These are phyloP conservation scores for Phycodurus eques DNA, from an alignment of 2,113 vertebrate genomes.

Conservation along the genomic window DNA sequence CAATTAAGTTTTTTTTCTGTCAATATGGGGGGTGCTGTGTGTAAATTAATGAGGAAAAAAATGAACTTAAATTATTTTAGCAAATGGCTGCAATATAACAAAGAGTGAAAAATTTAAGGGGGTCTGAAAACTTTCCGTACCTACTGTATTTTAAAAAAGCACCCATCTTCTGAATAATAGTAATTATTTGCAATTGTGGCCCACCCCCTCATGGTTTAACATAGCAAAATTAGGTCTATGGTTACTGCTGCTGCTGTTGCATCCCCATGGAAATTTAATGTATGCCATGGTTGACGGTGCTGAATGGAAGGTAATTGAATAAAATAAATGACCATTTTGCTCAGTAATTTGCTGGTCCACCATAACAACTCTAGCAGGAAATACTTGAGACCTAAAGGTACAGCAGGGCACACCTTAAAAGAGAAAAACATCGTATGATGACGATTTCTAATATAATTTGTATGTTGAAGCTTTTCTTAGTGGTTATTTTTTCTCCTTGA, in stretches of 20 bases:
- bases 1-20: no score
- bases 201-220: slow-evolving; percentile 16
- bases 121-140: no score
- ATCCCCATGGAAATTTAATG: slow-evolving; percentile 64
- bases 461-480: slow-evolving; percentile 57
- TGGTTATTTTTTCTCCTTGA: slow-evolving; percentile 64
- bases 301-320: slow-evolving; percentile 64
- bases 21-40: no score
- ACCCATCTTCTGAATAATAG: not conserved
- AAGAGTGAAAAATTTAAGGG: no score
- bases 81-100: no score
- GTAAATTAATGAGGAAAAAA: no score
- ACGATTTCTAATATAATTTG: slow-evolving; percentile 60
- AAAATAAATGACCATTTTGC: slow-evolving; percentile 68
- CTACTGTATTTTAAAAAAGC: slow-evolving; percentile 4
- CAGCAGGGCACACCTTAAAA: slow-evolving; percentile 62
- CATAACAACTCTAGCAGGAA: slow-evolving; percentile 63
- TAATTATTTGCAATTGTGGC: not conserved
- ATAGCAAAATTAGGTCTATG: slow-evolving; percentile 30
- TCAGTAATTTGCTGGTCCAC: slow-evolving; percentile 73
- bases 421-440: slow-evolving; percentile 75
- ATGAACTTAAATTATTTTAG: no score
- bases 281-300: slow-evolving; percentile 67
- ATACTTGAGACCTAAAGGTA: slow-evolving; percentile 57
- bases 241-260: slow-evolving; percentile 33